Base-by-base conservation (phyloP, 1,140 invertebrate genomes). In the Cydia amplana region DNA sequence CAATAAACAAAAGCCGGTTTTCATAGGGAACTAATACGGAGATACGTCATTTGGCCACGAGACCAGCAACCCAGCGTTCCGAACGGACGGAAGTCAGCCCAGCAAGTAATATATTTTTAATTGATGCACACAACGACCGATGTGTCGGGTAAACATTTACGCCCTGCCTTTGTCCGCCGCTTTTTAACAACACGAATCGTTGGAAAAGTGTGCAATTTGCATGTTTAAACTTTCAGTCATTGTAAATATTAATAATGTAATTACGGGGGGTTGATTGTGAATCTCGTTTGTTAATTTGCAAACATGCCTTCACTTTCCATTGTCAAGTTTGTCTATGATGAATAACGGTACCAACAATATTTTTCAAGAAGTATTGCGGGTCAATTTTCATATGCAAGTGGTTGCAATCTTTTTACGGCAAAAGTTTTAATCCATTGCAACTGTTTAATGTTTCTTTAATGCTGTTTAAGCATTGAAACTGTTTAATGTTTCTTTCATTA, bases 41-140 rank as follows among this genome's bases (percentile, higher is more conserved):
- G 9, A 23, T 60, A 60, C 55, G 55, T 18, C 55, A 12, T 20
- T 23, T 23, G 18, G 55, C 0, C 55, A 20, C 4, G 64, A 70
- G 40, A 18, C 20, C 3, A n/a, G 18, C 43, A 4, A 46, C 74
- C 4, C 72, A 80, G 72, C 73, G 79, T 46, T 77, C 64, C 77
- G 79, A 60, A 75, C 72, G 75, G 78, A 74, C 84, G 85, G 83
- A 85, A 85, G 79, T 83, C 79, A 84, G 79, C 78, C 78, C 82
- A 75, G 80, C 80, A 79, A 85, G 86, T 87, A 87, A 89, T 90
- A 89, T 88, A 89, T 91, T 89, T 92, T 91, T 91, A 92, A 91
- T 91, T 90, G 89, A 87, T 89, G 87, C 87, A 88, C 84, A 85
- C 86, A 85, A 77, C 83, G 80, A 74, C 83, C 87, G 82, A 92